phyloP scores from a whole-genome alignment of 1,140 invertebrate genomes.

The Drosophila persimilis region DNA sequence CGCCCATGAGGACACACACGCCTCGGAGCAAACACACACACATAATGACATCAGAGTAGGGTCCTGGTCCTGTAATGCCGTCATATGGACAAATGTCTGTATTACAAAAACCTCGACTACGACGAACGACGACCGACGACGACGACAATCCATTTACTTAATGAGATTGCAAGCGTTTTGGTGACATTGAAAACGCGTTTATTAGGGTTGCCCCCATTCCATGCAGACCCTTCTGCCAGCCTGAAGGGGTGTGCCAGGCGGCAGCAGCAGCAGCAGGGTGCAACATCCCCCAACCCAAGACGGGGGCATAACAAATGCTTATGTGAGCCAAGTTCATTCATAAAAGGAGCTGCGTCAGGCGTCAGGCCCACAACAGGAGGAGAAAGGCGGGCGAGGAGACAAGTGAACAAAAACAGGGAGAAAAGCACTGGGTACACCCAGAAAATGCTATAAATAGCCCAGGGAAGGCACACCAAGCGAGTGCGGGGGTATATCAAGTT shows the following conservation, averaged over 20 bases:
- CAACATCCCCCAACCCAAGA: slow-evolving; percentile 27
- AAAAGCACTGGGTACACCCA: slow-evolving; percentile 23
- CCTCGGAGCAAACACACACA: slow-evolving; percentile 6
- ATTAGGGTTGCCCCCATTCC: slow-evolving; percentile 36
- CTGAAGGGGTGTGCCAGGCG: no score
- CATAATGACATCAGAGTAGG: slow-evolving; percentile 27
- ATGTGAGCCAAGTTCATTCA: slow-evolving; percentile 72
- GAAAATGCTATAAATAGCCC: slow-evolving; percentile 34
- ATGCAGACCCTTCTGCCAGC: no score
- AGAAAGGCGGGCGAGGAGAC: slow-evolving; percentile 8
- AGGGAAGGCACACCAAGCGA: slow-evolving; percentile 1
- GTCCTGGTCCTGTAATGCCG: slow-evolving; percentile 60
- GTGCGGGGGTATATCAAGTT: slow-evolving; percentile 29
- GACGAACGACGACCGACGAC: slow-evolving; percentile 41
- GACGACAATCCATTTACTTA: slow-evolving; percentile 74
- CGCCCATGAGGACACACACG: slow-evolving; percentile 10
- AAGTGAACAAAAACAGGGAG: slow-evolving; percentile 13
- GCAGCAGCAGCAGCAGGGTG: slow-evolving; percentile 28
- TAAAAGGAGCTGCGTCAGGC: slow-evolving; percentile 56
- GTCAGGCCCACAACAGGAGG: slow-evolving; percentile 47
- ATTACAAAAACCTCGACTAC: slow-evolving; percentile 56
- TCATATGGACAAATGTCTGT: slow-evolving; percentile 68
- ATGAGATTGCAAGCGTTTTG: slow-evolving; percentile 64
- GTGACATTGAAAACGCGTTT: slow-evolving; percentile 65
- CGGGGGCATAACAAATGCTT: slow-evolving; percentile 50